Base-by-base conservation (phyloP, 2,113 vertebrate genomes). In the Cyprinodon brontotheroides region DNA sequence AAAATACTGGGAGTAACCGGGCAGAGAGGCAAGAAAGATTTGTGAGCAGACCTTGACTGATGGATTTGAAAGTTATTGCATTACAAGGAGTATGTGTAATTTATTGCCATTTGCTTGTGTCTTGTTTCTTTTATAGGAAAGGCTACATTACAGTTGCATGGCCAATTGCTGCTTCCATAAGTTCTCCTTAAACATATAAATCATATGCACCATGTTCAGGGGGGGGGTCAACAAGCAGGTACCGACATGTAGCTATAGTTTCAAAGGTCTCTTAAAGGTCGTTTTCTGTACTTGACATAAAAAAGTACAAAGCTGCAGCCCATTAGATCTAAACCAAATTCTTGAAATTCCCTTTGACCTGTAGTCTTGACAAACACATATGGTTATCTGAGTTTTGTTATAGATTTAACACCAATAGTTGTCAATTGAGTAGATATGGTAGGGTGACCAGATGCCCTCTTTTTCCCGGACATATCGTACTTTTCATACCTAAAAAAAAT, bases 91-190 rank as follows among this genome's bases (percentile, higher is more conserved):
- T 76, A 91, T 12, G 62, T 89, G 86, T 87, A 79, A 86, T 92
- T 92, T 92, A 89, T 86, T 87, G 86, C 84, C 79, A 68, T 75
- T 88, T 88, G 82, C 86, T 75, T 87, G 85, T 91, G 84, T 84
- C 77, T 76, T 81, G 84, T 91, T 89, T 90, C 80, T 85, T 93
- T 91, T 90, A 92, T 90, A 80, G 77, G 63, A 60, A 84, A 89
- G 86, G 90, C 92, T 88, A 91, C 85, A 61, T 84, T 68, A 71
- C 36, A 72, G 61, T 75, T 83, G 86, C 75, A 84, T 78, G 85
- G 84, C 74, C 76, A 85, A 86, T 86, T 80, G 82, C 77, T 68
- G 79, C 71, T 85, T 83, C 68, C 77, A 45, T 77, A 83, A 75
- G 83, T 79, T 39, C 62, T 65, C 82, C 57, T 84, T 86, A 83